Evolutionary conservation across 2,113 vertebrate species (phyloP).

Genomic region (Scartelaos histophorus): DNA sequence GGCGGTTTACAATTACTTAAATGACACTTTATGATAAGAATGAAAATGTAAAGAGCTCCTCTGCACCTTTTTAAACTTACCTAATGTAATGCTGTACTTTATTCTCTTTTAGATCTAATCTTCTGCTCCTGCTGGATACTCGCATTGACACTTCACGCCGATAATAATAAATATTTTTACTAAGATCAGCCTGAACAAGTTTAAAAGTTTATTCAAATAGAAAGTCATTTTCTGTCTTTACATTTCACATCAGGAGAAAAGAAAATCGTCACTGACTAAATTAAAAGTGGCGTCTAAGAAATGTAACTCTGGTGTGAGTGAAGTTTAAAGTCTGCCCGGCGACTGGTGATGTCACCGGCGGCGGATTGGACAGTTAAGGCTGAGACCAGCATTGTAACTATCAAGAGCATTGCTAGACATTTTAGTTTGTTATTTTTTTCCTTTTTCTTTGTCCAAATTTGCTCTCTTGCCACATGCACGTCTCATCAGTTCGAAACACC

Average conservation of each 20-base stretch:
- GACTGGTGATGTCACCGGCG: neutral
- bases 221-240: conserved; percentile 31
- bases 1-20: no score
- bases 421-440: neutral
- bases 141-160: conserved; percentile 29
- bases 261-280: neutral
- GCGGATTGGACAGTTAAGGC: conserved; percentile 23
- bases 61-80: neutral
- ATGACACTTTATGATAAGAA: no score
- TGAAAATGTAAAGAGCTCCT: no score
- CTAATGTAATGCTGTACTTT: neutral
- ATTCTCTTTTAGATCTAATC: conserved; percentile 58
- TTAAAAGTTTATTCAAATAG: conserved; percentile 33
- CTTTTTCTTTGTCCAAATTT: neutral
- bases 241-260: conserved; percentile 27
- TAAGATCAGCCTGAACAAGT: conserved; percentile 53
- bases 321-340: neutral
- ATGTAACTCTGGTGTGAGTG: conserved; percentile 28
- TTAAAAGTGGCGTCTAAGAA: conserved; percentile 25
- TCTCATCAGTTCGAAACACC: conserved; percentile 22
- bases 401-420: conserved; percentile 22
- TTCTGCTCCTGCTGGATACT: conserved; percentile 43
- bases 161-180: conserved; percentile 42
- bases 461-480: conserved; percentile 41
- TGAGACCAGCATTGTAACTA: conserved; percentile 19